Evolutionary conservation across 2,113 vertebrate genomes (phyloP).

Genomic region (Lophochroa leadbeateri): DNA sequence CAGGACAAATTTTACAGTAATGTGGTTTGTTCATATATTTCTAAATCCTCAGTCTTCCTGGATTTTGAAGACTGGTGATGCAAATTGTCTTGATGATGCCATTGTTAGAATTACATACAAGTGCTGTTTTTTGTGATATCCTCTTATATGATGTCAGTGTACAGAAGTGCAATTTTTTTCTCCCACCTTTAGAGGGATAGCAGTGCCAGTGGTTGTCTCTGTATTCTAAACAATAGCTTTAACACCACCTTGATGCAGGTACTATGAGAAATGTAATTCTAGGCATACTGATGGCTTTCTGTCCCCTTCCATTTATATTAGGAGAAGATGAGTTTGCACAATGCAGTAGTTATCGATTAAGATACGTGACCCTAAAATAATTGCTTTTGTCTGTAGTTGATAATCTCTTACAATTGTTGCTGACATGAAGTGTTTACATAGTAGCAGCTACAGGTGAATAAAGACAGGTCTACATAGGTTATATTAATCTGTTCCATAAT

Average conservation of each 20-base stretch:
- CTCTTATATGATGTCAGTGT: background rate
- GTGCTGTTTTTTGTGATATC: background rate
- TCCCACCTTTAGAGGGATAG: background rate
- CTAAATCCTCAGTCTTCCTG: background rate
- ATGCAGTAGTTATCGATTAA: background rate
- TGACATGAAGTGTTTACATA: background rate
- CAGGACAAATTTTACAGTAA: background rate
- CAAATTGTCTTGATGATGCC: background rate
- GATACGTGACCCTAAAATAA: background rate
- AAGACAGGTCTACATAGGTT: background rate
- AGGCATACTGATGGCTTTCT: background rate
- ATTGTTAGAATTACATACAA: background rate
- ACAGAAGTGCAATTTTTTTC: background rate
- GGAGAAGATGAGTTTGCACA: background rate
- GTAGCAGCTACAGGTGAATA: background rate
- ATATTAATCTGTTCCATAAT: background rate
- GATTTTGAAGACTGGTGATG: background rate
- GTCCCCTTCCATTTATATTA: background rate
- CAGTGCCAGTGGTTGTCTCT: background rate
- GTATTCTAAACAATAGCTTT: background rate
- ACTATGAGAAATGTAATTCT: background rate
- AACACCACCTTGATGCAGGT: accelerated
- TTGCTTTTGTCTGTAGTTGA: background rate
- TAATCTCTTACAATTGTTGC: background rate
- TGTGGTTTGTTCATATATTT: background rate